Conservation (phyloP, 2,888 invertebrate genomes). For the Caenorhabditis japonica region DNA sequence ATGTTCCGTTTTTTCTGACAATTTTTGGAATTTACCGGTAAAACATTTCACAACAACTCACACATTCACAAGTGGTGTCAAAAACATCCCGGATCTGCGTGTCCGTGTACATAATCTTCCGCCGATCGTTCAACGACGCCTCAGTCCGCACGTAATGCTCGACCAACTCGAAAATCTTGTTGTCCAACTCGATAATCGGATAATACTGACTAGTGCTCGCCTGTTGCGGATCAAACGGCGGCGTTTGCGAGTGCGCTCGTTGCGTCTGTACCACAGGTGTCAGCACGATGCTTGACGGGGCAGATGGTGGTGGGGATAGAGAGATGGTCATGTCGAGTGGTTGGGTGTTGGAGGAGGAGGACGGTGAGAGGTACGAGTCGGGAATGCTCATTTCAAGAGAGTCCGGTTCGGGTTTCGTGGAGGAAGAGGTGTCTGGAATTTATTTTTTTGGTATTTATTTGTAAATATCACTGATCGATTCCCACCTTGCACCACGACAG, state of each 20-base stretch:
- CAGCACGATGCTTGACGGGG: slow-evolving; percentile 7
- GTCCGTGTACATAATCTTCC: slow-evolving; percentile 64
- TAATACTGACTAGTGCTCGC: slow-evolving; percentile 38
- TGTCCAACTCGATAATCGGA: slow-evolving; percentile 25
- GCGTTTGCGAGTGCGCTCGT: slow-evolving; percentile 17
- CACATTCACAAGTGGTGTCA: slow-evolving; percentile 60
- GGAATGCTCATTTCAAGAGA: slow-evolving; percentile 20
- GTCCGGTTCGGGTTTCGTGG: slow-evolving; percentile 23
- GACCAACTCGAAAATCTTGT: slow-evolving; percentile 36
- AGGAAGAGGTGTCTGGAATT: slow-evolving; percentile 18
- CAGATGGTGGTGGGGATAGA: slow-evolving; percentile 14
- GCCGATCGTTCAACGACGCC: slow-evolving; percentile 58
- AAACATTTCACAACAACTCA: too few species aligned
- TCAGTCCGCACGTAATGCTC: slow-evolving; percentile 56
- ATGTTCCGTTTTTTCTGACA: too few species aligned
- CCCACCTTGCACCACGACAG: background rate
- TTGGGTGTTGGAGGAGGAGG: slow-evolving; percentile 16
- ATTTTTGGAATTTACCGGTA: too few species aligned
- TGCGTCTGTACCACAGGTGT: slow-evolving; percentile 6
- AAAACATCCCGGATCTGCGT: slow-evolving; percentile 59
- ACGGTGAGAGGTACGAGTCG: slow-evolving; percentile 37
- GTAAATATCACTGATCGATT: too few species aligned
- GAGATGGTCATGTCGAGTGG: slow-evolving; percentile 21
- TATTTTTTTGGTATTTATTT: background rate
- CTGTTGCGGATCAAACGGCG: slow-evolving; percentile 47